Evolutionary conservation across 2,888 invertebrate genomes (phyloP).

Genomic region (Meteorus colon): DNA sequence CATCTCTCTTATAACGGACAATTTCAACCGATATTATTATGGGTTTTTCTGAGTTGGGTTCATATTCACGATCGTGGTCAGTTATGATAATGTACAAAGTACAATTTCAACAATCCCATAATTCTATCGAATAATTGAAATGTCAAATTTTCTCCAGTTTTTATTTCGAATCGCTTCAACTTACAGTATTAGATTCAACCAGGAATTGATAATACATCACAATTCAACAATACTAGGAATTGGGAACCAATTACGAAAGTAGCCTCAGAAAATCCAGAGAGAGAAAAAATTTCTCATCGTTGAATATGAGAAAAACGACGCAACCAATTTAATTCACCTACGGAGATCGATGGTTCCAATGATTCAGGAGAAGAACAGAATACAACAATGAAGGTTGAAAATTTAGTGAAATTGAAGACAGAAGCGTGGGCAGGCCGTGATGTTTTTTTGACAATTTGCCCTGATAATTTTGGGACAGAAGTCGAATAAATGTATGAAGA

Average conservation of each 20-base stretch:
- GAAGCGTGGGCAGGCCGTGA: constrained; percentile 49
- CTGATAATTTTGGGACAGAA: constrained; percentile 35
- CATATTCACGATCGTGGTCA: constrained; percentile 39
- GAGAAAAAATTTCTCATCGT: not conserved
- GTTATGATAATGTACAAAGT: not conserved
- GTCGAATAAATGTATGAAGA: constrained; percentile 30
- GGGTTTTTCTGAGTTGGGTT: not conserved
- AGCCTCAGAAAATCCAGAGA: not conserved
- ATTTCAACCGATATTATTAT: not conserved
- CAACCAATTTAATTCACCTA: constrained; percentile 27
- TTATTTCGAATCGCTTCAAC: not conserved
- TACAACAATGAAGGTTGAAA: constrained; percentile 36
- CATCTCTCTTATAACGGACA: not conserved
- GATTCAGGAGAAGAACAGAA: constrained; percentile 29
- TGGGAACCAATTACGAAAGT: not conserved
- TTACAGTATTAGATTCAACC: not conserved
- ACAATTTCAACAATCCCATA: not conserved
- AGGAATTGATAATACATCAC: not conserved
- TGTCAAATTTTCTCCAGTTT: not conserved
- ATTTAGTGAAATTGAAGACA: constrained; percentile 50
- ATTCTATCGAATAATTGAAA: not conserved
- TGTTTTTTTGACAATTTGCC: constrained; percentile 55
- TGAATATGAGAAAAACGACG: not conserved
- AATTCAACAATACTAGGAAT: not conserved
- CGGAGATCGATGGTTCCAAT: constrained; percentile 33